Evolutionary conservation across 2,888 invertebrate species (phyloP).

Genomic region (Scaptomyza flava): DNA sequence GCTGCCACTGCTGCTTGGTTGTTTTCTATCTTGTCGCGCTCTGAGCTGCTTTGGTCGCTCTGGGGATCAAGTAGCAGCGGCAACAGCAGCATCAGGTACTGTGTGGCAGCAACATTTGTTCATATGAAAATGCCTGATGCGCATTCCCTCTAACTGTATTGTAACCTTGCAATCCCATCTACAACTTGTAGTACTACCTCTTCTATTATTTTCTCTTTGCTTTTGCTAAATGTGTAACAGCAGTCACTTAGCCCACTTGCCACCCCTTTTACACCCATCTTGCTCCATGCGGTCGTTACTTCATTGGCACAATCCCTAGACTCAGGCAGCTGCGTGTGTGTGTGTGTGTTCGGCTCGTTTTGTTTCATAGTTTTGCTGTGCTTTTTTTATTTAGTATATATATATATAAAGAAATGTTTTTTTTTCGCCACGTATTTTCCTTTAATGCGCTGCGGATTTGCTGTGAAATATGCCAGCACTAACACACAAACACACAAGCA

Average conservation of each 20-base stretch:
- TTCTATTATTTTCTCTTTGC: neutral
- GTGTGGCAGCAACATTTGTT: constrained; percentile 66
- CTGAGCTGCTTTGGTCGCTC: constrained; percentile 40
- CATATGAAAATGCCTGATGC: constrained; percentile 58
- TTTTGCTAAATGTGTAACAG: constrained; percentile 62
- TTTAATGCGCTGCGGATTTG: constrained; percentile 79
- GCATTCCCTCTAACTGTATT: constrained; percentile 50
- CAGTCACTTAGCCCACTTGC: constrained; percentile 66
- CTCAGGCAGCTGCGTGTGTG: constrained; percentile 24
- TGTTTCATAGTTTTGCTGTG: constrained; percentile 74
- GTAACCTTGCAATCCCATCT: constrained; percentile 59
- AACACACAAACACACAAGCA: constrained; percentile 18
- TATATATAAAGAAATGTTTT: constrained; percentile 29
- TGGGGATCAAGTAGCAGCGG: constrained; percentile 59
- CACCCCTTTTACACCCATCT: constrained; percentile 1
- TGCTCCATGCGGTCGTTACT: constrained; percentile 65
- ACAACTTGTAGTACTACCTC: constrained; percentile 19
- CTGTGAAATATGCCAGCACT: constrained; percentile 69
- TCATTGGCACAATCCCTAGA: constrained; percentile 77
- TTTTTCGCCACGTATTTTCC: constrained; percentile 74
- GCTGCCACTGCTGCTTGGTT: constrained; percentile 21
- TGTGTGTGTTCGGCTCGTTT: constrained; percentile 32
- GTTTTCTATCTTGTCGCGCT: constrained; percentile 67
- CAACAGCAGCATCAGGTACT: constrained; percentile 42
- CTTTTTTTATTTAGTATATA: constrained; percentile 40